Evolutionary conservation across 2,113 vertebrate genomes (phyloP), one percentile per base, ranked within the genome.

Genomic region (Antennarius striatus): DNA sequence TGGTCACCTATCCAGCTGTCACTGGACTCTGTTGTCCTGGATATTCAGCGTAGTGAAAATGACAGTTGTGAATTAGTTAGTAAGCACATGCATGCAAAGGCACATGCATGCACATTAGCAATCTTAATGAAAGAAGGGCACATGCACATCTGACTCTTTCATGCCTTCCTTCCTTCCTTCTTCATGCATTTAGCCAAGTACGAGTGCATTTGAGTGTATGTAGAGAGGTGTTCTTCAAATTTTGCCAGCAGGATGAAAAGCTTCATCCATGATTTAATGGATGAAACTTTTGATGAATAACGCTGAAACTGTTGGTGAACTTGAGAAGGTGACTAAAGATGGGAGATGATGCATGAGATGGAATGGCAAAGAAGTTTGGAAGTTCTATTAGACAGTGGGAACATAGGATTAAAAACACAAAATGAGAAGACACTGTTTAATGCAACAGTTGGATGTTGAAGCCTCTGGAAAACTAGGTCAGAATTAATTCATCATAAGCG

Each of bases 221-320:
- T 12, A 4, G 30, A 39, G 63, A 68, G 63, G 76, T 68, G 56
- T 36, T 63, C 59, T 68, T 68, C 12, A 80, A 69, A 63, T 81
- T 48, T 57, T 73, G 45, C 72, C 67, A 77, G 68, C 59, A 64
- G 69, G 54, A 69, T 58, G 68, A 58, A n/a, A n/a, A n/a, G n/a
- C n/a, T n/a, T n/a, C n/a, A n/a, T n/a, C n/a, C n/a, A n/a, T 22
- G 22, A 22, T 22, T 40, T 40, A 40, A 40, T 40, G 22, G 2
- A 22, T 22, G 22, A 22, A 22, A 22, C 22, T 22, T 36, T 36
- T 36, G 32, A 5, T 36, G 2, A 36, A 36, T 36, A 4, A 36
- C 4, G 2, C 0, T 17, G 48, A 16, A 17, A 16, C 48, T 15
- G n/a, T 49, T 15, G 16, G 13, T 16, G n/a, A 0, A 12, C 6